Evolutionary conservation across 2,888 invertebrate species (phyloP), one percentile per base, ranked within the genome.

Genomic region (Pycnomerus fuliginosus): DNA sequence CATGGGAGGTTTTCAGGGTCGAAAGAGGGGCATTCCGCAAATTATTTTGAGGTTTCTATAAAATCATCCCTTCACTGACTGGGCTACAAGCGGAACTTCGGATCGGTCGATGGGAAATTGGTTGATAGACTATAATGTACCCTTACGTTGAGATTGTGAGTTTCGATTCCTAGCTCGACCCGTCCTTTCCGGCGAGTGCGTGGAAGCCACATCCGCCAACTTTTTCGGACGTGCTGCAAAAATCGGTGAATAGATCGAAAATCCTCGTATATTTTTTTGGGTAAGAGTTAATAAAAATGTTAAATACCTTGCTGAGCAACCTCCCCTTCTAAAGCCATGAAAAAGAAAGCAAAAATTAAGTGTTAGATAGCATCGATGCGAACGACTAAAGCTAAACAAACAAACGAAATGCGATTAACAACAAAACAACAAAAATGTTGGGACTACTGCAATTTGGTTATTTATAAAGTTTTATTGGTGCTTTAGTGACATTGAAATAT

Each of bases 71-170:
- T n/a, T n/a, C n/a, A n/a, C n/a, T n/a, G n/a, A n/a, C n/a, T n/a
- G n/a, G n/a, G n/a, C n/a, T n/a, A n/a, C n/a, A n/a, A n/a, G n/a
- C n/a, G n/a, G 20, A 20, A 8, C 20, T 20, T 20, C 5, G 5
- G 7, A 20, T 7, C 20, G 5, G 7, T 20, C 20, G 20, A 7
- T 7, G 10, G 14, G 3, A 10, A 31, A 7, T 31, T 10, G 7
- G 16, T 8, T 8, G 3, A 1, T n/a, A 16, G 25, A 17, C 14
- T 16, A 34, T n/a, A n/a, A n/a, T n/a, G n/a, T n/a, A n/a, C n/a
- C n/a, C n/a, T 84, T 75, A 93, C 92, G 95, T 76, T 95, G 95
- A 27, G 94, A 95, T 65, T 91, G 91, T 1, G 93, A 93, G 13
- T 86, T 80, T 56, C 76, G 80, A 67, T 68, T 84, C 55, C 79